Evolutionary conservation across 2,888 invertebrate genomes (phyloP), one percentile per base, ranked within the genome.

Genomic region (Plebejus anna): DNA sequence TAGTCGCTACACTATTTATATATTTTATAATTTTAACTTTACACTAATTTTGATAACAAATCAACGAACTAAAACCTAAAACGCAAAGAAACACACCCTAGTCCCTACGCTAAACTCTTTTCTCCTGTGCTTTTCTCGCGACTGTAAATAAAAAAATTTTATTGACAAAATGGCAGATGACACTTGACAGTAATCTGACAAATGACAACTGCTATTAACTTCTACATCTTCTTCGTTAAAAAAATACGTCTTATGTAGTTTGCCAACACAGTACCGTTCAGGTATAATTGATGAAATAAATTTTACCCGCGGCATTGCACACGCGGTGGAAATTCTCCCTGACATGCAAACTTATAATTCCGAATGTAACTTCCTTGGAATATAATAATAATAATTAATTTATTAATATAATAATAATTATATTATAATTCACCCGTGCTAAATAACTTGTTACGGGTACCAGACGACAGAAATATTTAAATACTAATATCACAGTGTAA

Each of bases 81-180:
- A 79, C 84, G 87, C 84, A 88, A 89, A 89, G 87, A 87, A 87
- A 89, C 91, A 92, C 93, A 90, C 91, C 92, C 22, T 22, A 22
- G 22, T 22, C 22, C 22, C 92, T 89, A 85, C 88, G 91, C 92
- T 89, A 85, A 87, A 77, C 88, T 87, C 86, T 85, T 86, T 88
- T 89, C 89, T 89, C 89, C 22, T 22, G 22, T 88, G 87, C 86
- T 85, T 86, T 88, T 89, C 89, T 89, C 89, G 89, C 86, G 85
- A 89, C 89, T 88, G 86, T 87, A 89, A 88, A 88, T 88, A 88
- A 86, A 70, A 75, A 77, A 51, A 47, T 16, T 51, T 80, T 89
- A 80, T 81, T 82, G 81, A 79, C 81, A 78, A 66, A 66, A 66
- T 66, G 66, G 66, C 32, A 66, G 66, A 4, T 66, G 42, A 7